Conservation (phyloP, 2,113 vertebrate genomes). For the Athene cunicularia region DNA sequence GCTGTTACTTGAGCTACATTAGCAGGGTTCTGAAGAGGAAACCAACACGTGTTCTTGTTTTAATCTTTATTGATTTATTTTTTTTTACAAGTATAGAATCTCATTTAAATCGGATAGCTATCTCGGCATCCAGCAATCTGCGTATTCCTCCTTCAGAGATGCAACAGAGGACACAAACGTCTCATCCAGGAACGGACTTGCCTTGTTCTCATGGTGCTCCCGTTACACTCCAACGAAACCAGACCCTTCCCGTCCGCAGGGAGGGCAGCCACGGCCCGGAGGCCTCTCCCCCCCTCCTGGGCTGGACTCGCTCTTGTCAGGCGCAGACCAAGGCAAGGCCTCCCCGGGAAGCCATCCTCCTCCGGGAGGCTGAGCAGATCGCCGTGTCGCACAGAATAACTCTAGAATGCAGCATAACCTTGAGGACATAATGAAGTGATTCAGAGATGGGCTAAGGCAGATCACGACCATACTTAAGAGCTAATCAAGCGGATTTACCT, state of each 20-base stretch:
- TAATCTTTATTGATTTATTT: slow-evolving; percentile 43
- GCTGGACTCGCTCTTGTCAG: background rate
- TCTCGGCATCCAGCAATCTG: slow-evolving; percentile 4
- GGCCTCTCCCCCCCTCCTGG: background rate
- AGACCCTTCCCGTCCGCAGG: background rate
- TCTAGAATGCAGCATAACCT: slow-evolving; percentile 56
- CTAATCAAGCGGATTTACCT: background rate
- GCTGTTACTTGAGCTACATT: background rate
- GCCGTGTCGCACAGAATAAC: slow-evolving; percentile 34
- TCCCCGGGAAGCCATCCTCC: background rate
- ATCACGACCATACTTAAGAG: slow-evolving; percentile 27
- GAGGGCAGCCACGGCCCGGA: background rate
- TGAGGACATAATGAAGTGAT: slow-evolving; percentile 34
- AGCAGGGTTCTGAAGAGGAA: background rate
- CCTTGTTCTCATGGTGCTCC: background rate
- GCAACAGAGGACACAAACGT: background rate
- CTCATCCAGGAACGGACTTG: background rate
- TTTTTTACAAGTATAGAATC: slow-evolving; percentile 54
- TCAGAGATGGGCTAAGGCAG: slow-evolving; percentile 65
- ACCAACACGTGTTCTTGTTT: slow-evolving; percentile 15
- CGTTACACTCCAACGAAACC: background rate
- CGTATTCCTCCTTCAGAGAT: background rate
- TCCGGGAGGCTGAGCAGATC: background rate
- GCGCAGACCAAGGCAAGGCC: background rate
- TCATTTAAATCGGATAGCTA: slow-evolving; percentile 38